Conservation (phyloP, 2,888 invertebrate genomes). For the Lordiphosa andalusiaca region DNA sequence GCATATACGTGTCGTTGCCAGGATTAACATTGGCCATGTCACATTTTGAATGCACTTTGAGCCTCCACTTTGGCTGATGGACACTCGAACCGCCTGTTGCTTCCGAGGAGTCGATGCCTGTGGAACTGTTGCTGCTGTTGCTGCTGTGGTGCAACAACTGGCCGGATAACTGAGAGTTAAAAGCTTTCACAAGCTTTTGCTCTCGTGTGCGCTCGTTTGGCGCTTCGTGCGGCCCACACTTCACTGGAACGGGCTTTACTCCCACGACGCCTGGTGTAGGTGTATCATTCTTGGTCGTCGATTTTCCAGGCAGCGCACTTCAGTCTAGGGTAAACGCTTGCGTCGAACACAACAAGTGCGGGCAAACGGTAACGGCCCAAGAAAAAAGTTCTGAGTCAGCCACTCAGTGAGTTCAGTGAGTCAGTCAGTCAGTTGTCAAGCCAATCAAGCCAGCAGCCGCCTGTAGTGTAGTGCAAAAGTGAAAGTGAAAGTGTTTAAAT, state of each 20-base stretch:
- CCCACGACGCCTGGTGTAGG: constrained; percentile 55
- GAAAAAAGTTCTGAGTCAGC: constrained; percentile 20
- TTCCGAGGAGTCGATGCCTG: constrained; percentile 46
- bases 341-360: constrained; percentile 81
- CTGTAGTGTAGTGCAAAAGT: constrained; percentile 33
- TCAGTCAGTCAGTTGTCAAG: constrained; percentile 25
- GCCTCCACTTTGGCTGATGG: constrained; percentile 42
- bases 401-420: constrained; percentile 13
- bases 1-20: constrained; percentile 13
- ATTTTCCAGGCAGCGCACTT: constrained; percentile 77
- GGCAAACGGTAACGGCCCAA: constrained; percentile 55
- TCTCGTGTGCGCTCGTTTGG: constrained; percentile 15
- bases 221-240: constrained; percentile 23
- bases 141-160: constrained; percentile 62
- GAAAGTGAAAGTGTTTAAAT: constrained; percentile 20
- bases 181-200: constrained; percentile 63
- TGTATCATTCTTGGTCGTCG: constrained; percentile 44
- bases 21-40: constrained; percentile 16
- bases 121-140: constrained; percentile 67
- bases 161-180: constrained; percentile 59
- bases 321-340: constrained; percentile 81
- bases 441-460: constrained; percentile 22
- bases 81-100: constrained; percentile 73
- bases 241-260: constrained; percentile 50
- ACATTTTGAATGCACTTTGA: constrained; percentile 68